Evolutionary conservation across 2,888 invertebrate species (phyloP).

Genomic region (Melanargia galathea): DNA sequence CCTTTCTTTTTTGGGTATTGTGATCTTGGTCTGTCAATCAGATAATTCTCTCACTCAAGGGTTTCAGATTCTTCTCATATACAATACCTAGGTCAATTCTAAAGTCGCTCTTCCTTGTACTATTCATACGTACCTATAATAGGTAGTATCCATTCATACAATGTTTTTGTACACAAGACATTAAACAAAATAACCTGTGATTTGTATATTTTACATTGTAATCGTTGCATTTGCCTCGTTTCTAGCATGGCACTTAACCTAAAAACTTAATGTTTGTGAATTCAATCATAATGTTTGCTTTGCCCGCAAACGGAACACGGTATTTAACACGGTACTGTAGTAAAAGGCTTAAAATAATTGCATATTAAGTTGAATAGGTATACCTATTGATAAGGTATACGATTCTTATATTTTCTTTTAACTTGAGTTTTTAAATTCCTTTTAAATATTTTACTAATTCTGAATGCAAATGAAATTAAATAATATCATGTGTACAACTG

Average conservation of each 20-base stretch:
- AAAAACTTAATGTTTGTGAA: conserved; percentile 11
- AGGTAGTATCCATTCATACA: neutral
- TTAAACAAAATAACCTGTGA: conserved; percentile 3
- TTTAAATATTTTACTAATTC: no score
- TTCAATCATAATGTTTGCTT: conserved; percentile 12
- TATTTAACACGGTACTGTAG: neutral
- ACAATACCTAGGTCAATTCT: neutral
- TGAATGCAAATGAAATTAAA: no score
- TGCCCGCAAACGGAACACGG: conserved; percentile 3
- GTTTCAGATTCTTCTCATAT: neutral
- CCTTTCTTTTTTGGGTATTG: neutral
- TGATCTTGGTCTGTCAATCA: no score
- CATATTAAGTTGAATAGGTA: no score
- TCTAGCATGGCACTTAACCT: conserved; percentile 4
- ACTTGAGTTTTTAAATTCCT: no score
- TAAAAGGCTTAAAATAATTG: neutral
- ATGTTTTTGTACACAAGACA: neutral
- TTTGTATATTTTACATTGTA: conserved; percentile 5
- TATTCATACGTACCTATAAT: neutral
- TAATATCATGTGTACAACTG: no score
- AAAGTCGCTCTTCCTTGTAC: neutral
- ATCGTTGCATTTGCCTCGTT: conserved; percentile 9
- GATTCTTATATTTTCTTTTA: no score
- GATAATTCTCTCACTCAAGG: no score
- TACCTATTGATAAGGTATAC: no score